phyloP scores from a whole-genome alignment of 2,888 invertebrate species.

The Dioctria linearis region DNA sequence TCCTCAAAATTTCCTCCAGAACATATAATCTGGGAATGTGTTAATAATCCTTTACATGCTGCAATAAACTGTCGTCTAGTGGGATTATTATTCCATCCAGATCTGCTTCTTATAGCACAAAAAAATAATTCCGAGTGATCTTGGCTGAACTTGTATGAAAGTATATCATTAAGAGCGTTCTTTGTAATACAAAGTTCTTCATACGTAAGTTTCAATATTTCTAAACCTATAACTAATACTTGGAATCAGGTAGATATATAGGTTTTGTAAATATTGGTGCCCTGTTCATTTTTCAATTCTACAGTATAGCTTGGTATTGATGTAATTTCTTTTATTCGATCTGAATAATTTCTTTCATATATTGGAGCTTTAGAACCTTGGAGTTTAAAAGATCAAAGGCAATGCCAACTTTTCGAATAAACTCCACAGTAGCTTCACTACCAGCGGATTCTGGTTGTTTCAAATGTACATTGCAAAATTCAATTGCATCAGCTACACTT shows the following conservation, averaged over 20 bases:
- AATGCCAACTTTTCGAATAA: too few relatives aligned
- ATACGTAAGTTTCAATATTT: not conserved
- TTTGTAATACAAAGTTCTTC: not conserved
- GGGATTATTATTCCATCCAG: constrained; percentile 25
- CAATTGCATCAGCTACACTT: not conserved
- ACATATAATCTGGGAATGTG: too few relatives aligned
- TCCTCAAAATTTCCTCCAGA: not conserved
- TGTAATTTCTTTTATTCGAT: too few relatives aligned
- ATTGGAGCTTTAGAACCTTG: too few relatives aligned
- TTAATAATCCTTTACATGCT: constrained; percentile 20
- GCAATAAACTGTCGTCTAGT: constrained; percentile 12
- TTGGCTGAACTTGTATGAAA: constrained; percentile 27
- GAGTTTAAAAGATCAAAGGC: too few relatives aligned
- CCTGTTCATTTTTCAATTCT: not conserved
- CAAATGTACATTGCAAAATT: not conserved
- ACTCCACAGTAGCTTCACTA: too few relatives aligned
- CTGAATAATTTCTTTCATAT: too few relatives aligned
- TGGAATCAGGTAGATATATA: not conserved
- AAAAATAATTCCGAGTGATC: too few relatives aligned
- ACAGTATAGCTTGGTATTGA: not conserved
- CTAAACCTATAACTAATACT: not conserved
- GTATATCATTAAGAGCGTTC: not conserved
- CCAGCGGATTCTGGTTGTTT: too few relatives aligned
- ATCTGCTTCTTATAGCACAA: constrained; percentile 27
- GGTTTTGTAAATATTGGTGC: too few relatives aligned